Percentiles rank a stretch among this genome's conserved stretches.
Evolutionary conservation across 2,113 vertebrate genomes (phyloP).

Genomic region (Otocyon megalotis): DNA sequence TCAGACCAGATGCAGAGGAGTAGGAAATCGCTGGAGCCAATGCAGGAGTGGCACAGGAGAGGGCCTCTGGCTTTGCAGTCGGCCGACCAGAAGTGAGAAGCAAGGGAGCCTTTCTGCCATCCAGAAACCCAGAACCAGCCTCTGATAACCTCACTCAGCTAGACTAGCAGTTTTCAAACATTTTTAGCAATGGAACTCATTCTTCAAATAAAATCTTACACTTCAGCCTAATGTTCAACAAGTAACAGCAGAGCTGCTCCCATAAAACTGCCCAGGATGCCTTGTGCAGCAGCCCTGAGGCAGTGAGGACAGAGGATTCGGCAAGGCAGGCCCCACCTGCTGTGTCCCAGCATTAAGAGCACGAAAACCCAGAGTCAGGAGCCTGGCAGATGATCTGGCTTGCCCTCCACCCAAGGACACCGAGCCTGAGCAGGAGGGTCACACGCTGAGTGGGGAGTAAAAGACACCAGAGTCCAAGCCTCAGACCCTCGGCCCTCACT

Average conservation of each 20-base stretch:
- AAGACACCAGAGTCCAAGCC: neutral
- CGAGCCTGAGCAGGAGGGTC: neutral
- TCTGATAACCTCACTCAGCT: neutral
- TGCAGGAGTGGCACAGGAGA: no score
- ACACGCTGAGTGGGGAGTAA: neutral
- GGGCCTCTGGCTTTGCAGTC: neutral
- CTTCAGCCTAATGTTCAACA: neutral
- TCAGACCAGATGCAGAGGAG: neutral
- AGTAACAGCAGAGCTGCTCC: neutral
- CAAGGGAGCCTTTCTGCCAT: no score
- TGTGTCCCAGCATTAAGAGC: fast-evolving
- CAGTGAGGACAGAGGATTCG: fast-evolving
- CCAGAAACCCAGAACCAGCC: fast-evolving
- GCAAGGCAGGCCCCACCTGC: neutral
- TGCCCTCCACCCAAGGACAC: neutral
- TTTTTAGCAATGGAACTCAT: neutral
- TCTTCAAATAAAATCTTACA: neutral
- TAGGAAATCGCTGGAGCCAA: no score
- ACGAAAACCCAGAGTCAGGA: neutral
- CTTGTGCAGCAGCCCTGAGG: neutral
- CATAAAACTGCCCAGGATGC: fast-evolving
- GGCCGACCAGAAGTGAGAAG: neutral
- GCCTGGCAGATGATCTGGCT: neutral
- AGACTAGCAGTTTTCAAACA: neutral
- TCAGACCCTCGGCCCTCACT: fast-evolving